phyloP scores from a whole-genome alignment of 2,797 vertebrate genomes.

The Acanthis flammea region DNA sequence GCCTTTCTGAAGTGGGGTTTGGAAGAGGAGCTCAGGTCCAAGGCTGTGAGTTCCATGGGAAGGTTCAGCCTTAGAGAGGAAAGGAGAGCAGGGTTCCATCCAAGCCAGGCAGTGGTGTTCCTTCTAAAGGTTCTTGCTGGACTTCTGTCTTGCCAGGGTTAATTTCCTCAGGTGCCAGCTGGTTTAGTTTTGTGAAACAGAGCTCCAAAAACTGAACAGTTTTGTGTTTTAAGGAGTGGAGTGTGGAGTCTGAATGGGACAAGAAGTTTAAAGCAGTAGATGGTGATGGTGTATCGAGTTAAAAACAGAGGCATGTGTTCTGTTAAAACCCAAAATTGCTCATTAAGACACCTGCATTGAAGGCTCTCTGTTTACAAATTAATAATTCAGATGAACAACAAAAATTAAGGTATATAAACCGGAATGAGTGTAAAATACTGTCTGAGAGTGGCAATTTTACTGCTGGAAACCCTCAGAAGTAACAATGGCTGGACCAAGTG shows the following conservation, averaged over 20 bases:
- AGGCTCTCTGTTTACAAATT: not conserved
- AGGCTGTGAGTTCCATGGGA: not conserved
- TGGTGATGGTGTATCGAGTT: not conserved
- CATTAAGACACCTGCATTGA: not conserved
- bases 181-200: not conserved
- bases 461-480: not conserved
- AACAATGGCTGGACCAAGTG: not conserved
- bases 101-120: not conserved
- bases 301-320: not conserved
- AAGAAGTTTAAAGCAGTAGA: not conserved
- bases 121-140: not conserved
- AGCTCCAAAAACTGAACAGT: not conserved
- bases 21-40: not conserved
- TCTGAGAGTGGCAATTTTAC: not conserved
- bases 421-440: accelerated
- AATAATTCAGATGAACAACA: not conserved
- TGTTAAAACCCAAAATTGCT: not conserved
- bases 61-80: not conserved
- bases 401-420: not conserved
- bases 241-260: not conserved
- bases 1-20: not conserved
- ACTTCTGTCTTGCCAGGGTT: not conserved
- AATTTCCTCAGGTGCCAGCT: not conserved
- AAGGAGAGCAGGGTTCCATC: not conserved
- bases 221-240: not conserved